Conservation (phyloP, 2,888 invertebrate species). For the Cheilosia urbana region DNA sequence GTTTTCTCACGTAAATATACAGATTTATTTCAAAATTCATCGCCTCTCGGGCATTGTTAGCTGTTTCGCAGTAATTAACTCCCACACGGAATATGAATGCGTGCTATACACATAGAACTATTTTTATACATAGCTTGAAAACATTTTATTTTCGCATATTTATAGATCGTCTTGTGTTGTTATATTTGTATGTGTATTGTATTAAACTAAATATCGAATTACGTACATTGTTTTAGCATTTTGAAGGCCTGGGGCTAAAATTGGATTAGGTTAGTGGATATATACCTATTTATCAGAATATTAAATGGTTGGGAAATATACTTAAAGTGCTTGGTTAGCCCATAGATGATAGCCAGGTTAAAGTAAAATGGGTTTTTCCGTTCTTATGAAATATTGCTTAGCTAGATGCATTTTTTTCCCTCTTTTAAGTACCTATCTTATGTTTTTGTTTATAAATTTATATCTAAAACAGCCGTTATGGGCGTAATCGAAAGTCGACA, state of each 20-base stretch:
- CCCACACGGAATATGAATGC: slow-evolving; percentile 23
- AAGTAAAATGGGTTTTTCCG: too few relatives aligned
- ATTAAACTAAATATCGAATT: slow-evolving; percentile 28
- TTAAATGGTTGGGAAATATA: too few relatives aligned
- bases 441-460: too few relatives aligned
- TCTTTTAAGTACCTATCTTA: too few relatives aligned
- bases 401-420: too few relatives aligned
- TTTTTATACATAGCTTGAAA: slow-evolving; percentile 26
- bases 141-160: slow-evolving; percentile 32
- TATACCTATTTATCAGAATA: too few relatives aligned
- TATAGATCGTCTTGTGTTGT: slow-evolving; percentile 21
- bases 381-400: too few relatives aligned
- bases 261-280: neutral
- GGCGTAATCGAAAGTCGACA: too few relatives aligned
- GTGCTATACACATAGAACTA: slow-evolving; percentile 10
- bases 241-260: neutral
- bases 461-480: too few relatives aligned
- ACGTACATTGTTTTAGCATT: neutral
- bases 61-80: slow-evolving; percentile 42
- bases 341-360: too few relatives aligned
- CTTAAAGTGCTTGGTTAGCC: too few relatives aligned
- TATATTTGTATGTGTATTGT: slow-evolving; percentile 19
- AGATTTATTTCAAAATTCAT: neutral
- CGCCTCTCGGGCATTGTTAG: neutral
- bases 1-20: neutral